Evolutionary conservation across 2,888 invertebrate genomes (phyloP), one percentile per base, ranked within the genome.

Genomic region (Sinopyrophorus schimmeli): DNA sequence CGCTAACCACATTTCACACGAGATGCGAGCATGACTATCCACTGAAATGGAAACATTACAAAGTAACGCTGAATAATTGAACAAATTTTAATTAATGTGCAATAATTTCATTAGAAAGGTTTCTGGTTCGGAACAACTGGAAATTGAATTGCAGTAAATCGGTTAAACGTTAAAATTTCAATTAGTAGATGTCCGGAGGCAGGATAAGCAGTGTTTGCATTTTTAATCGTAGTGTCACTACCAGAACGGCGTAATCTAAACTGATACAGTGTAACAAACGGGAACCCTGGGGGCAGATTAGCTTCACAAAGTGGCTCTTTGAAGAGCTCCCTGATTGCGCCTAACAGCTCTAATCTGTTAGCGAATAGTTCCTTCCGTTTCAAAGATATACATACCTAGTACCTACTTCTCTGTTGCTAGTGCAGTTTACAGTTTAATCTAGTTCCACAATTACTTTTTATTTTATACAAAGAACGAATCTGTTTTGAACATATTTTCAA

Each of bases 41-140:
- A 38, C 42, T 43, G 51, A 37, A 52, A 50, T 50, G 54, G 53
- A 52, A 56, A 47, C 39, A 34, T 41, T 52, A 57, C 64, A 65
- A 65, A 65, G 63, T 62, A 54, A 51, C 47, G 48, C 51, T 42
- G 57, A 61, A 53, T 60, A 68, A 69, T 69, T 65, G 67, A 68
- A 68, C 64, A 66, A 67, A 71, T 71, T 73, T 73, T 73, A 72
- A 73, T 72, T 72, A 72, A 70, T 69, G 67, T 66, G 66, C 65
- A 62, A 69, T 70, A 70, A 72, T 72, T 71, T 69, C 68, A 71
- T 70, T 71, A 68, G 59, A 53, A 53, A 46, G 55, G 56, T 59
- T 62, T 61, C 59, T 63, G 63, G 63, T 59, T 60, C 54, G 41
- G 52, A 54, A 47, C 42, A 53, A 43, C 47, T 53, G 57, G 58